Evolutionary conservation across 2,888 invertebrate genomes (phyloP), one percentile per base, ranked within the genome.

Genomic region (Epinotia demarniana): DNA sequence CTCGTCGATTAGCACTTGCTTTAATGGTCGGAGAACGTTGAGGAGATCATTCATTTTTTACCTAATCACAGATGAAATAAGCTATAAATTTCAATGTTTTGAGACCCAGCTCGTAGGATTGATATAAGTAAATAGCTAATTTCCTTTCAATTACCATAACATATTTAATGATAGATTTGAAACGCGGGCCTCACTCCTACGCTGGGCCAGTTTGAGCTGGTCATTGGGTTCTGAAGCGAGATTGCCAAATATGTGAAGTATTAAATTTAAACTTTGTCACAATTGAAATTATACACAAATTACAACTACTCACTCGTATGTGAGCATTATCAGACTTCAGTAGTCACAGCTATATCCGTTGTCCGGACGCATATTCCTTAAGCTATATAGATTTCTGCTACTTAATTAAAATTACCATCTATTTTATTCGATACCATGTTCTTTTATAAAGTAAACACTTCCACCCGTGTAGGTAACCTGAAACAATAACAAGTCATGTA

Each of bases 321-420:
- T 64, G 63, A 43, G 67, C 57, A 39, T 57, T 33, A 43, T 68
- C 67, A 68, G 67, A 68, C 67, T 68, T 68, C 19, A 19, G n/a
- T 68, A 39, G 39, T 68, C 67, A 68, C 67, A 68, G 67, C 57
- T 57, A 57, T 18, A 57, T 39, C 39, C 55, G 55, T 39, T 57
- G 16, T 19, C 19, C 67, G 39, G 39, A 39, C 55, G 39, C 19
- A 64, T 27, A 27, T 64, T 49, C 53, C 23, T 49, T 23, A 57
- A 39, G 11, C 19, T 39, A 68, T 43, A 18, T 39, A 39, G 39
- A 23, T 23, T 58, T 58, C 39, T 9, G 58, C 57, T 68, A 68
- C 19, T 68, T 68, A 68, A 58, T 43, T 43, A 58, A 19, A 55
- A 43, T n/a, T n/a, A 43, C 23, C 16, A 58, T 23, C 39, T 68